Conservation (phyloP, 2,113 vertebrate genomes). For the Papio anubis region DNA sequence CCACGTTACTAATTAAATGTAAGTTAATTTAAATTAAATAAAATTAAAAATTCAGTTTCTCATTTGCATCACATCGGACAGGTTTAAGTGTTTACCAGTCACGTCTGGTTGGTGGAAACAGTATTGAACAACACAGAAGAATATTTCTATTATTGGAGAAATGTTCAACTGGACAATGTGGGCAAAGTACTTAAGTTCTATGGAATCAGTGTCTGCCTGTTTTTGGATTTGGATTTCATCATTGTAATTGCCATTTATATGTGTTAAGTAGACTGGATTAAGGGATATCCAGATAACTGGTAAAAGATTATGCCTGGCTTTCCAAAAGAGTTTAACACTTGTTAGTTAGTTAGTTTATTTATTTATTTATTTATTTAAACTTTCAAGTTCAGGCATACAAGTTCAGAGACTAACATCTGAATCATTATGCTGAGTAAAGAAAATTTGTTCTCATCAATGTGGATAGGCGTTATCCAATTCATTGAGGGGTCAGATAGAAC, state of each 20-base stretch:
- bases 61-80: neutral
- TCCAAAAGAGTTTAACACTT: neutral
- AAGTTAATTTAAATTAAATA: neutral
- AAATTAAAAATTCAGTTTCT: neutral
- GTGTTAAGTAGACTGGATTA: neutral
- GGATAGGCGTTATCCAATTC: too few species aligned
- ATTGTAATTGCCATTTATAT: neutral
- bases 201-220: neutral
- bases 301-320: neutral
- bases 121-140: neutral
- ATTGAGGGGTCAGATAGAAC: neutral
- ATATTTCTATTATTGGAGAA: neutral
- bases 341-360: too few species aligned
- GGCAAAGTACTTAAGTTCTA: neutral
- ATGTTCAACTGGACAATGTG: neutral
- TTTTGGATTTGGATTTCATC: neutral
- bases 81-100: neutral
- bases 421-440: neutral
- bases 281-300: neutral
- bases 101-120: neutral
- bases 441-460: neutral
- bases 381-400: too few species aligned
- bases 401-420: neutral
- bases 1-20: neutral
- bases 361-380: too few species aligned